A percentile compares a stretch with the other conserved stretches of the same genome.
phyloP scores from a whole-genome alignment of 2,888 invertebrate genomes.

The Anoplius nigerrimus region DNA sequence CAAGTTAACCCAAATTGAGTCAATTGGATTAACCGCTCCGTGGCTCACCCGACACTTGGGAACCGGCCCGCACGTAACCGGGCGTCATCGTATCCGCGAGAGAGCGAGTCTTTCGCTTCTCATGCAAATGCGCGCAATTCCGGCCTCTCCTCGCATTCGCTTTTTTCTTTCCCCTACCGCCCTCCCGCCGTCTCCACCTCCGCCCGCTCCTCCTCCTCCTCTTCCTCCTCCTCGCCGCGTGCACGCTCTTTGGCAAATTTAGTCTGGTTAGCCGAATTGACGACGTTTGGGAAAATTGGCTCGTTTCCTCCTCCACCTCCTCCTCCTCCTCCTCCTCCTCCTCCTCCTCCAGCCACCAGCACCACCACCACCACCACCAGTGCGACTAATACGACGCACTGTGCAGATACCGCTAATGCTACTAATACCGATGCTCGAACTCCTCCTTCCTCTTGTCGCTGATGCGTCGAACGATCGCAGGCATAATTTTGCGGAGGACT shows the following conservation, averaged over 20 bases:
- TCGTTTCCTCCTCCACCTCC: conserved; percentile 43
- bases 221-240: conserved; percentile 31
- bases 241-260: conserved; percentile 55
- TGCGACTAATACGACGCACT: conserved; percentile 10
- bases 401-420: conserved; percentile 15
- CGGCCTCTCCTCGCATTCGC: conserved; percentile 31
- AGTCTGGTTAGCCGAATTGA: conserved; percentile 63
- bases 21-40: conserved; percentile 73
- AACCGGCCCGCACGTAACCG: conserved; percentile 64
- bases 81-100: conserved; percentile 58
- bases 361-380: neutral
- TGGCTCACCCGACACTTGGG: conserved; percentile 73
- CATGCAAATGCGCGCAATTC: conserved; percentile 69
- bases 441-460: neutral
- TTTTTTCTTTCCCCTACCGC: conserved; percentile 27
- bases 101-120: conserved; percentile 67
- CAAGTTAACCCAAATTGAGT: conserved; percentile 75
- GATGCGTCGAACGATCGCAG: neutral
- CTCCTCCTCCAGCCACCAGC: neutral
- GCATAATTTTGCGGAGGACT: conserved; percentile 10
- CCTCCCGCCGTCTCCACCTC: conserved; percentile 41
- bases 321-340: conserved; percentile 13
- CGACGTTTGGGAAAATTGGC: conserved; percentile 60
- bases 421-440: no score
- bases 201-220: conserved; percentile 32